Base-by-base conservation (phyloP, 2,888 invertebrate genomes). In the Hypsopygia costalis region DNA sequence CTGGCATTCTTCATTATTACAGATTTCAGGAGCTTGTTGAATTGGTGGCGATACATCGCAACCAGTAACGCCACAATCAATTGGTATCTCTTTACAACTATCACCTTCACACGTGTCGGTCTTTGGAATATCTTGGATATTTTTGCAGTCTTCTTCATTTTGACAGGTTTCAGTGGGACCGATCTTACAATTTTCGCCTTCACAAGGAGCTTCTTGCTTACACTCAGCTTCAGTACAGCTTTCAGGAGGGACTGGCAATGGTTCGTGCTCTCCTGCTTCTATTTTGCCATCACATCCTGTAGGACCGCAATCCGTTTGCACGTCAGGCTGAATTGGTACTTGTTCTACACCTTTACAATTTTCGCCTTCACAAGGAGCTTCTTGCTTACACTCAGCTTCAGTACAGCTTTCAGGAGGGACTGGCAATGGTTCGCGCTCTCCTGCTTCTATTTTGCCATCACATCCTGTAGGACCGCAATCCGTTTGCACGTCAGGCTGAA, bases 141-240 rank as follows among this genome's bases (percentile, higher is more conserved):
- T 34, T 34, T 49, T 47, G 37, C 67, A 65, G 31, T 52, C 43
- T 30, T 51, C 47, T 40, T 52, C 46, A 46, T 51, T 41, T 38
- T 38, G 34, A 47, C 68, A 69, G 27, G 52, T 43, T 34, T 45
- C 34, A 8, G 33, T 9, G 32, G 51, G 48, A 7, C 45, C 40
- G 32, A 45, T 42, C 29, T 37, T 36, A 42, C 58, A 40, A 38
- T 51, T 52, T 12, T 55, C 51, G 6, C 57, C 55, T 36, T 52
- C 44, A 54, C 62, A 65, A 12, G 41, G 39, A 29, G 41, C 44
- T 29, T 33, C 44, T 29, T 33, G 34, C 12, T 55, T 41, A 44
- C 74, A 72, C 42, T 67, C 55, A 36, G 57, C 61, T 35, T 55
- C 51, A 7, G 39, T 21, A 44, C 74, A 74, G 20, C 41, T 49